These are phyloP conservation scores for Philereme transversata DNA, from an alignment of 2,888 invertebrate genomes.

Conservation along the genomic window DNA sequence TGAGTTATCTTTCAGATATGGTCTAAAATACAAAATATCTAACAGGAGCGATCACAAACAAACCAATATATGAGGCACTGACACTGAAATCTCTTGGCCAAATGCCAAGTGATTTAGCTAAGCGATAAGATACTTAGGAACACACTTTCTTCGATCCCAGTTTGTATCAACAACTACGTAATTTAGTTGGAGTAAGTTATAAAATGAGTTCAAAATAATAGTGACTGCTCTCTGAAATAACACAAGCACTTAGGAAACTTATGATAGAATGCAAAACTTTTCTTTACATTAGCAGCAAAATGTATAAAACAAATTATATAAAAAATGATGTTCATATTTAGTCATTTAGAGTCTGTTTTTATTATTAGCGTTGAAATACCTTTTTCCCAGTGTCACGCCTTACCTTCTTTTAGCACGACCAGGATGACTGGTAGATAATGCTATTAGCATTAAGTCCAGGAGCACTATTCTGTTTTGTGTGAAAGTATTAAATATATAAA, in stretches of 20 bases:
- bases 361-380: too few species aligned
- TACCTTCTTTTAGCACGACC: too few species aligned
- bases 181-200: slow-evolving; percentile 22
- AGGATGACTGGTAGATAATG: too few species aligned
- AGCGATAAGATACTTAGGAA: slow-evolving; percentile 32
- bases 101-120: slow-evolving; percentile 36
- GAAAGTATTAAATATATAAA: too few species aligned
- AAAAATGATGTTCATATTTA: too few species aligned
- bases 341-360: too few species aligned
- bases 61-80: slow-evolving; percentile 41
- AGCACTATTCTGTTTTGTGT: too few species aligned
- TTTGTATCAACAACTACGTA: slow-evolving; percentile 25
- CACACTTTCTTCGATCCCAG: slow-evolving; percentile 24
- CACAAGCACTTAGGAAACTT: slow-evolving; percentile 10
- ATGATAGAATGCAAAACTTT: slow-evolving; percentile 3
- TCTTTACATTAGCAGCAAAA: background rate
- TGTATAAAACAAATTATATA: background rate
- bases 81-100: slow-evolving; percentile 41
- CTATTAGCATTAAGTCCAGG: too few species aligned
- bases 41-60: slow-evolving; percentile 36
- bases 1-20: slow-evolving; percentile 25
- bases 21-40: slow-evolving; percentile 29
- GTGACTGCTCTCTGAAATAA: background rate
- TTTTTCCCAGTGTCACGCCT: too few species aligned
- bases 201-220: slow-evolving; percentile 15